Conservation (phyloP, 2,797 vertebrate genomes). For the Danio albolineatus region DNA sequence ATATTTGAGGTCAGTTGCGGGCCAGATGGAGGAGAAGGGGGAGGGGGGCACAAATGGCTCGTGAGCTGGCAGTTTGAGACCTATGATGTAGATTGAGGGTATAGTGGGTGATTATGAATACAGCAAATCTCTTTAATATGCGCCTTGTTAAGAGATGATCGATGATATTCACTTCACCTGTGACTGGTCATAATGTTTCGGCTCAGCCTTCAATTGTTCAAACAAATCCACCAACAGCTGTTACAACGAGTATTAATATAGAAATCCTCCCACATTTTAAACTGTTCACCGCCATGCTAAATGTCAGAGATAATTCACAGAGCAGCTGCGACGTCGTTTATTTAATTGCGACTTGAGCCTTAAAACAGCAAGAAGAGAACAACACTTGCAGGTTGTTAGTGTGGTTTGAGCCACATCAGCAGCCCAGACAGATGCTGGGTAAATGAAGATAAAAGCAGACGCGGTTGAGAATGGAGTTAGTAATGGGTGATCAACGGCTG, state of each 20-base stretch:
- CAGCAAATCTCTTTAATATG: too few species aligned
- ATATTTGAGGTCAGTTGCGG: too few species aligned
- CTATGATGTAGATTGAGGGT: too few species aligned
- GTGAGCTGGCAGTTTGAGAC: too few species aligned
- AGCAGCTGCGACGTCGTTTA: constrained; percentile 16
- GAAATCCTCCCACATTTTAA: constrained; percentile 27
- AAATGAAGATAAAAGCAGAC: constrained; percentile 34
- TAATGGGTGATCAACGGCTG: constrained; percentile 40
- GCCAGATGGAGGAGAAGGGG: too few species aligned
- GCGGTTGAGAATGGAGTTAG: not conserved
- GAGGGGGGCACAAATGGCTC: too few species aligned
- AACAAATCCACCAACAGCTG: not conserved
- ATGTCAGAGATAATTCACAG: constrained; percentile 31
- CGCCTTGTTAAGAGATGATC: too few species aligned
- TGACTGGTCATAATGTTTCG: too few species aligned
- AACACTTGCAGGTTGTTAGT: constrained; percentile 16
- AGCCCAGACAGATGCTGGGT: constrained; percentile 25
- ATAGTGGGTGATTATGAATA: too few species aligned
- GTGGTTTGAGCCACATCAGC: not conserved
- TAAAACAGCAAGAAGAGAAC: constrained; percentile 5
- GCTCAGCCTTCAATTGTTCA: not conserved
- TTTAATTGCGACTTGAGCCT: constrained; percentile 2
- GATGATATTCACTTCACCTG: too few species aligned
- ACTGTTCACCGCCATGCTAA: constrained; percentile 9
- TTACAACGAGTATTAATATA: not conserved